Percentiles rank a stretch among this genome's conserved stretches.
phyloP scores from a whole-genome alignment of 2,797 vertebrate genomes.

The Leucoraja ocellata region DNA sequence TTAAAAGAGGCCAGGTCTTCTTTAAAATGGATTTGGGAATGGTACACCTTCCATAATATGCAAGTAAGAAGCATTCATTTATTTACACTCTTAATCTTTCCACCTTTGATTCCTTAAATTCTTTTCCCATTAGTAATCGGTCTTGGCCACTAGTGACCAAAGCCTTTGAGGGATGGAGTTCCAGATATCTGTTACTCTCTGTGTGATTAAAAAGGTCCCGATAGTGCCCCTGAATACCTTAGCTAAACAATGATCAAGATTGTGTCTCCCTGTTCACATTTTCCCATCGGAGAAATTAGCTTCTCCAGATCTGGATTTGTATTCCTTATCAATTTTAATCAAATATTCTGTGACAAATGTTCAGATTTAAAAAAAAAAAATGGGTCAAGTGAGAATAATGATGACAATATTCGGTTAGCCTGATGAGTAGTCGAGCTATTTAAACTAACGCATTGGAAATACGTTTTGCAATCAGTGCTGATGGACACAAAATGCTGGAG shows the following conservation, averaged over 20 bases:
- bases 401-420: not conserved
- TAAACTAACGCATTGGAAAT: not conserved
- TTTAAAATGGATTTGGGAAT: conserved; percentile 1
- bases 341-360: not conserved
- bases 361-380: too few relatives aligned
- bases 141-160: too few relatives aligned
- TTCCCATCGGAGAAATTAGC: not conserved
- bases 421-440: not conserved
- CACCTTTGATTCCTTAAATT: not conserved
- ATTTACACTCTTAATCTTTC: not conserved
- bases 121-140: not conserved
- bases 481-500: too few relatives aligned
- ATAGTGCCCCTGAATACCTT: not conserved
- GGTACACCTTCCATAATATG: not conserved
- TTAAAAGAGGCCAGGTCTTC: not conserved
- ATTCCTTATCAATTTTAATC: not conserved
- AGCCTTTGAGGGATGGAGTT: not conserved
- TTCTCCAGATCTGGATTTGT: not conserved
- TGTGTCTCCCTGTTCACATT: not conserved
- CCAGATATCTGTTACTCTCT: too few relatives aligned
- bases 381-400: not conserved
- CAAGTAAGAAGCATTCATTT: not conserved
- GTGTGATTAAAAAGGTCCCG: not conserved
- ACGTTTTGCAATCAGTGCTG: not conserved
- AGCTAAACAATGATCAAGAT: not conserved